These are phyloP conservation scores for Stomorhina lunata DNA, from an alignment of 2,888 invertebrate species.

Conservation along the genomic window DNA sequence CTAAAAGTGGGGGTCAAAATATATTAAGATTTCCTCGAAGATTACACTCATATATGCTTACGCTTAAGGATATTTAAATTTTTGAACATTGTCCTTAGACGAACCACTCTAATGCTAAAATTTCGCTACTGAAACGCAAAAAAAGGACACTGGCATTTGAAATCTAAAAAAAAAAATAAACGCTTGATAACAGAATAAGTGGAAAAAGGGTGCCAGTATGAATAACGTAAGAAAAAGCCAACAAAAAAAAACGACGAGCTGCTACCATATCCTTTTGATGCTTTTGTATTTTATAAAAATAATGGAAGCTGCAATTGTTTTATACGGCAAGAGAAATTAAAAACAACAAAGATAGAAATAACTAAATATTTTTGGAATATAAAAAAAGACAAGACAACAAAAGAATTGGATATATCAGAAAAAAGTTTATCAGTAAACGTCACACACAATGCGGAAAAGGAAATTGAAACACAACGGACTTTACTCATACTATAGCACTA, in stretches of 20 bases:
- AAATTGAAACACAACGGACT: too few relatives aligned
- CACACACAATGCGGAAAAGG: not conserved
- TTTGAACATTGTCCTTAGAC: too few relatives aligned
- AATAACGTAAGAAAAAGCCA: not conserved
- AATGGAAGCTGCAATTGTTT: slow-evolving; percentile 23
- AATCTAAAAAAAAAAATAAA: slow-evolving; percentile 10
- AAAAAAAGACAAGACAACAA: not conserved
- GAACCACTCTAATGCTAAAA: too few relatives aligned
- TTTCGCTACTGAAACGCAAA: too few relatives aligned
- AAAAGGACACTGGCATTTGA: slow-evolving; percentile 12
- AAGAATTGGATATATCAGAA: not conserved
- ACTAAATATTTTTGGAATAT: not conserved
- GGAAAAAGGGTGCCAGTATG: slow-evolving; percentile 11
- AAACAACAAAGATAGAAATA: not conserved
- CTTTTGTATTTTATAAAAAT: not conserved
- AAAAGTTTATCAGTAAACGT: not conserved
- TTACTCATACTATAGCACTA: too few relatives aligned
- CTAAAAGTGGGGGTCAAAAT: too few relatives aligned
- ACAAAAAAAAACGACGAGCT: not conserved
- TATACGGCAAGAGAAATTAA: not conserved
- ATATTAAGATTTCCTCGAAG: too few relatives aligned
- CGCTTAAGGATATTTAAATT: too few relatives aligned
- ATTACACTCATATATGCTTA: too few relatives aligned
- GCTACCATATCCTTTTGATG: not conserved
- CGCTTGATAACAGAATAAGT: slow-evolving; percentile 21